phyloP scores from a whole-genome alignment of 2,888 invertebrate species.

The Agrilus mali region DNA sequence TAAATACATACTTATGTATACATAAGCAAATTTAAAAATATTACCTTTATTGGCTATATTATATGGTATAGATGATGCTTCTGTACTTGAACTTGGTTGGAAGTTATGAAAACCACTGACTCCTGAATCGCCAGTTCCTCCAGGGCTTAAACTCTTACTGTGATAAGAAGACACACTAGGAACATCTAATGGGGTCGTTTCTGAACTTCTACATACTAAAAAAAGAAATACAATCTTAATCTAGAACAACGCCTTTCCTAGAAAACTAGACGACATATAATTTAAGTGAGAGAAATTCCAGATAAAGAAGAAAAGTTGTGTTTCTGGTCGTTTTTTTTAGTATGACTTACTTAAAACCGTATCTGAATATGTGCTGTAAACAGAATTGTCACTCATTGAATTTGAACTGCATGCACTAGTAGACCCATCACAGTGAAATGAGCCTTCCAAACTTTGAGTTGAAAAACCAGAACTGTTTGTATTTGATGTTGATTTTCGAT shows the following conservation, averaged over 20 bases:
- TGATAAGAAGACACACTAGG: constrained; percentile 11
- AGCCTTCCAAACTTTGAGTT: constrained; percentile 23
- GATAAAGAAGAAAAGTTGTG: too few species aligned
- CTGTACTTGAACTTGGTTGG: constrained; percentile 1
- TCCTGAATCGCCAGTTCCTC: constrained; percentile 26
- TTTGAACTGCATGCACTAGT: constrained; percentile 23
- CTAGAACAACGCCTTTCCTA: neutral
- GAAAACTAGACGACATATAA: too few species aligned
- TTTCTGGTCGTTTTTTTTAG: neutral
- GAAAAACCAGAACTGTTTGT: constrained; percentile 17
- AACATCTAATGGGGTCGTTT: constrained; percentile 18
- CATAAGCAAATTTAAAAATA: too few species aligned
- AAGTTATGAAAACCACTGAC: constrained; percentile 19
- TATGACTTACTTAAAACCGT: constrained; percentile 22
- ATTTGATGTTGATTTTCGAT: constrained; percentile 20
- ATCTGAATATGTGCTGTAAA: constrained; percentile 28
- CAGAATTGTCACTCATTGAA: constrained; percentile 27
- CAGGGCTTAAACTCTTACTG: constrained; percentile 17
- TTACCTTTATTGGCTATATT: too few species aligned
- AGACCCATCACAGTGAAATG: constrained; percentile 25
- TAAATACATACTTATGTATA: too few species aligned
- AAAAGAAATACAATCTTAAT: neutral
- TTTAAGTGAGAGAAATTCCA: too few species aligned
- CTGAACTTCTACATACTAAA: constrained; percentile 21
- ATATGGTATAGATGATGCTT: constrained; percentile 11